Evolutionary conservation across 1,140 invertebrate genomes (phyloP).

Genomic region (Drosophila seguyi): DNA sequence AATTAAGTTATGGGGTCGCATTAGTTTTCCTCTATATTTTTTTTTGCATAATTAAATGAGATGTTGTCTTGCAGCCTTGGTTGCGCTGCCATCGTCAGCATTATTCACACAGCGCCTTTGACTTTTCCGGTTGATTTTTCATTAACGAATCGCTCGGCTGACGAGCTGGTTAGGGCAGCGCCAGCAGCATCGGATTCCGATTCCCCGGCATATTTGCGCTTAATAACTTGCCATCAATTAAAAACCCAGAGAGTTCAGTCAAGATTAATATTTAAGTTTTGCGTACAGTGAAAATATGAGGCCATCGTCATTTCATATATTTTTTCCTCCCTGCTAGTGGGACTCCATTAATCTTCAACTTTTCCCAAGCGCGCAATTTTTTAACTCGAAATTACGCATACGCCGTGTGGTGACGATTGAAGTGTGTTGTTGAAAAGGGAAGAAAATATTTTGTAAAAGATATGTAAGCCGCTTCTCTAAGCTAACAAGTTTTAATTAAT

Average conservation of each 20-base stretch:
- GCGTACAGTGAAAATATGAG: conserved; percentile 22
- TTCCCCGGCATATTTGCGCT: conserved; percentile 48
- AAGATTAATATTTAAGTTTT: conserved; percentile 54
- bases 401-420: conserved; percentile 10
- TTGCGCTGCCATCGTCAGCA: conserved; percentile 15
- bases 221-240: conserved; percentile 72
- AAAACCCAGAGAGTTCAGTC: conserved; percentile 30
- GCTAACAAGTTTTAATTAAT: conserved; percentile 1
- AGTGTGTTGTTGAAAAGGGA: no score
- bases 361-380: conserved; percentile 47
- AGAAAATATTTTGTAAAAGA: not conserved
- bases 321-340: not conserved
- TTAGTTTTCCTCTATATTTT: conserved; percentile 27
- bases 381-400: conserved; percentile 26
- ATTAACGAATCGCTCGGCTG: conserved; percentile 56
- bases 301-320: conserved; percentile 3
- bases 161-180: conserved; percentile 27
- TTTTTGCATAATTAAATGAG: conserved; percentile 71
- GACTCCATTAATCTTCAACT: conserved; percentile 60
- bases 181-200: conserved; percentile 12
- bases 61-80: conserved; percentile 51
- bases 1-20: conserved; percentile 78
- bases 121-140: conserved; percentile 63
- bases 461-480: not conserved
- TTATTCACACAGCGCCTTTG: conserved; percentile 27